phyloP scores from a whole-genome alignment of 1,140 invertebrate species.

The Colletes gigas region DNA sequence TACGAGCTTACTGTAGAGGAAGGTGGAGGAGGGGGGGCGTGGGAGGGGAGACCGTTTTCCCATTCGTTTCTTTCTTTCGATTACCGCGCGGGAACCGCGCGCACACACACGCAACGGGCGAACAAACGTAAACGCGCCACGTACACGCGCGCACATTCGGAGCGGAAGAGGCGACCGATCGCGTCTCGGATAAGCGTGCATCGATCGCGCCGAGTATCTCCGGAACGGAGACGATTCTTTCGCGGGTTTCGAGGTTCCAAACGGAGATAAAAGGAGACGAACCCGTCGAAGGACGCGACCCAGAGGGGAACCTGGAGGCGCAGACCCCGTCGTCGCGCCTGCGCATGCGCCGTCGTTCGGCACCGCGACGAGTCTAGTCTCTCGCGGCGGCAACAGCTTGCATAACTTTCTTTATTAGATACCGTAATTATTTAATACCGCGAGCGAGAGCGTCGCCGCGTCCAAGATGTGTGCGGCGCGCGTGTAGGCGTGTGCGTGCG shows the following conservation, averaged over 20 bases:
- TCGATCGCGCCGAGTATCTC: too few relatives aligned
- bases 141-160: background rate
- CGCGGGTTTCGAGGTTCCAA: background rate
- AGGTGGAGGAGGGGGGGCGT: background rate
- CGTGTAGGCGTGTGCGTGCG: background rate
- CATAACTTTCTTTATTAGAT: slow-evolving; percentile 65
- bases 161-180: background rate
- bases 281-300: background rate
- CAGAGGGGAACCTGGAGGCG: background rate
- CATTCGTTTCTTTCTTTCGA: background rate
- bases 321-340: too few relatives aligned
- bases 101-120: background rate
- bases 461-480: background rate
- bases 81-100: background rate
- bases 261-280: background rate
- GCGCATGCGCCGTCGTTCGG: background rate
- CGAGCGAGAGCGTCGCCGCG: slow-evolving; percentile 6
- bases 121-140: background rate
- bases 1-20: background rate
- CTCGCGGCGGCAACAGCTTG: slow-evolving; percentile 32
- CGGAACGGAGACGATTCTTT: background rate
- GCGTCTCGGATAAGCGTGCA: background rate
- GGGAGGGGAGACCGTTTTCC: slow-evolving; percentile 3
- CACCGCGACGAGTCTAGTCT: background rate
- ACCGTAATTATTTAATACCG: slow-evolving; percentile 63